phyloP scores from a whole-genome alignment of 2,113 vertebrate species.

The Aythya baeri region DNA sequence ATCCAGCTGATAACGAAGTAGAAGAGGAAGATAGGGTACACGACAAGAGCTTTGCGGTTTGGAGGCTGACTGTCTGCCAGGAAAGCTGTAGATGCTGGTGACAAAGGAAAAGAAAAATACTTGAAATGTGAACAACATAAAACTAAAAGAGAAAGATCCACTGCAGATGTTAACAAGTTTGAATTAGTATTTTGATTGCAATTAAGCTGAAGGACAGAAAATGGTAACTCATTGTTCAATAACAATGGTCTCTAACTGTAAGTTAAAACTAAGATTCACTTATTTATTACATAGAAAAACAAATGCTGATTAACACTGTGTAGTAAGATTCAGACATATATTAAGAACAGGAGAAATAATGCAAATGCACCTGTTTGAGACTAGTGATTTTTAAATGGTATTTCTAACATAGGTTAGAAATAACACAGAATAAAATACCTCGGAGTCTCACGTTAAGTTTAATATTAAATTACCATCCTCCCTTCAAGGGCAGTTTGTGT shows the following conservation, averaged over 20 bases:
- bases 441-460: background rate
- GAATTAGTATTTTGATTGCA: background rate
- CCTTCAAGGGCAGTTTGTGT: background rate
- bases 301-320: background rate
- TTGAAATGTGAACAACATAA: background rate
- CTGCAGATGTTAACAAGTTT: background rate
- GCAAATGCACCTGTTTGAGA: background rate
- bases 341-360: background rate
- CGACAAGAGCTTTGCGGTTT: slow-evolving; percentile 90
- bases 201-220: accelerated
- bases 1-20: slow-evolving; percentile 99
- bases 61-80: slow-evolving; percentile 93
- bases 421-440: background rate
- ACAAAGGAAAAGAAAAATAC: background rate
- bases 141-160: background rate
- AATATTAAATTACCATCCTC: background rate
- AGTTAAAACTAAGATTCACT: no score
- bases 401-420: background rate
- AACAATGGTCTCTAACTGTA: accelerated
- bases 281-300: background rate
- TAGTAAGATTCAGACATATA: background rate
- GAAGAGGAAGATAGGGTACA: slow-evolving; percentile 97
- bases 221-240: background rate
- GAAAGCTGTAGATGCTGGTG: slow-evolving; percentile 92
- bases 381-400: background rate